Base-by-base conservation (phyloP, 2,113 vertebrate genomes). In the Cyprinodon tularosa region DNA sequence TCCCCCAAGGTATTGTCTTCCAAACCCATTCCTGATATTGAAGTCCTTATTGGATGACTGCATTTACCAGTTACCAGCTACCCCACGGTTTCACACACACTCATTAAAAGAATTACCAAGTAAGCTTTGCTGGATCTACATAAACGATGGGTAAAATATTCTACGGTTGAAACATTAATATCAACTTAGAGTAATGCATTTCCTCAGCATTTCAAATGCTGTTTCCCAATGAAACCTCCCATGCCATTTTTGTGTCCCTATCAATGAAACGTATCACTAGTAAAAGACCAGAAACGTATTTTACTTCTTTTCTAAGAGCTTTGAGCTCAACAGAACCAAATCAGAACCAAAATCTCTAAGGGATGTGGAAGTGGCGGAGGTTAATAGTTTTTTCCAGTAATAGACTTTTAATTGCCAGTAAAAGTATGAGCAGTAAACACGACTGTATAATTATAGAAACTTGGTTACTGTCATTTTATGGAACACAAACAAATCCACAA, bases 351-450 rank as follows among this genome's bases (percentile, higher is more conserved):
- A 81, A 64, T 76, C 78, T 72, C 69, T 40, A 8, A 76, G 84
- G 64, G 37, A 65, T 57, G 0, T 12, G 42, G 74, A 68, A 77
- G 64, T 36, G 59, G 12, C 6, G 2, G 45, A 36, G 74, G 85
- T 84, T 64, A 17, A 12, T 17, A 2, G 40, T 64, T 64, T 64
- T 64, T 64, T 40, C 82, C 74, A 39, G 44, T 78, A 20, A 36
- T 62, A 36, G 37, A 37, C 78, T 6, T 45, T 76, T 77, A 79
- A 78, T 61, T 68, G 68, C 68, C 71, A 84, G 60, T 76, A 71
- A 84, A 70, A 80, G 40, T 72, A 29, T 62, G 37, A 40, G 79
- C 15, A 66, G 81, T 87, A 88, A 86, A 86, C 85, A 86, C 74
- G 77, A 39, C n/a, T 15, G 62, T 82, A 57, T 79, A 82, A 88